Evolutionary conservation across 2,888 invertebrate species (phyloP).

Genomic region (Drosophila birchii): DNA sequence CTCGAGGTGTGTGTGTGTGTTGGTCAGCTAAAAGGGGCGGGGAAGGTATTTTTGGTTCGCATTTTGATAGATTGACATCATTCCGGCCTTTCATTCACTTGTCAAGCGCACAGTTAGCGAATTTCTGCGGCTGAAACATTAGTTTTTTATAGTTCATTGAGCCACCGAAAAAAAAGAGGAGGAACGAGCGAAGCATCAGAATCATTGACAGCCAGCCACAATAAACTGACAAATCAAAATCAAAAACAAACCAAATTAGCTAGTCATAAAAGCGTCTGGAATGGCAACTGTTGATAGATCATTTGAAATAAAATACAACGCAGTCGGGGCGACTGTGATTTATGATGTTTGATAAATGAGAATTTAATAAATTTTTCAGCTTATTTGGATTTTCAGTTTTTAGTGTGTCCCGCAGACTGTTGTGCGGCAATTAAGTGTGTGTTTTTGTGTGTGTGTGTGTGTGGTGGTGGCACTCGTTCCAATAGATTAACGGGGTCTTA

Average conservation of each 20-base stretch:
- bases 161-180: conserved; percentile 40
- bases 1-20: conserved; percentile 18
- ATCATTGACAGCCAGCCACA: conserved; percentile 47
- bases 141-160: conserved; percentile 70
- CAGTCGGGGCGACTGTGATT: conserved; percentile 63
- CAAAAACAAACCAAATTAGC: conserved; percentile 75
- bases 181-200: conserved; percentile 33
- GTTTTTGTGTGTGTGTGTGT: conserved; percentile 9
- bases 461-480: conserved; percentile 75
- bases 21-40: conserved; percentile 8
- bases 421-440: conserved; percentile 61
- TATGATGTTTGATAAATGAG: conserved; percentile 79
- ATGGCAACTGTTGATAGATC: conserved; percentile 80
- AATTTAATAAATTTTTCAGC: conserved; percentile 75
- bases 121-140: conserved; percentile 51
- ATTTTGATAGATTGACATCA: conserved; percentile 80
- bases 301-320: conserved; percentile 61
- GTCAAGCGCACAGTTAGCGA: conserved; percentile 69
- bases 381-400: conserved; percentile 49
- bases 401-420: conserved; percentile 18
- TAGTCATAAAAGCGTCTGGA: conserved; percentile 69
- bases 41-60: conserved; percentile 12
- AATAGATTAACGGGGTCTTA: conserved; percentile 66
- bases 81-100: conserved; percentile 60
- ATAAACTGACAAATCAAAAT: conserved; percentile 73